These are phyloP conservation scores for Brachionus asplanchnoidis DNA, from an alignment of 1,140 invertebrate genomes.

Conservation along the genomic window DNA sequence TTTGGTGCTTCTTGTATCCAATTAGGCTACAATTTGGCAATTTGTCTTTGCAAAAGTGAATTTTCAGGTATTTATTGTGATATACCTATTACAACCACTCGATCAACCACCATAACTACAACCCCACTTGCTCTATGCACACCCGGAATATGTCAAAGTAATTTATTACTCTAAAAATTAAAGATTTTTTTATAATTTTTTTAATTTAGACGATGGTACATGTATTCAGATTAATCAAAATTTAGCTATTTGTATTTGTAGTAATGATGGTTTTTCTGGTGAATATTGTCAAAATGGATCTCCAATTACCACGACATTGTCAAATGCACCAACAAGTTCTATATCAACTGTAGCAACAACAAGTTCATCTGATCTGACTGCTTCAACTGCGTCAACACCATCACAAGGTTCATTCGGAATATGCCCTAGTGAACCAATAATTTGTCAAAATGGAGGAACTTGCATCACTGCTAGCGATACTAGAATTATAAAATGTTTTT, in stretches of 20 bases:
- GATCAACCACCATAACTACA: background rate
- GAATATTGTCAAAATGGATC: background rate
- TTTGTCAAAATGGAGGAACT: background rate
- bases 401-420: background rate
- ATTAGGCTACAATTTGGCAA: conserved; percentile 31
- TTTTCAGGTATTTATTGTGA: background rate
- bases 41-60: background rate
- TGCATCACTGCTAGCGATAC: background rate
- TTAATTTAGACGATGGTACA: background rate
- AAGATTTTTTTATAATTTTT: background rate
- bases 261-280: background rate
- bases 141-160: background rate
- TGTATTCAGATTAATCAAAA: background rate
- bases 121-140: background rate
- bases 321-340: background rate
- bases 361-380: background rate
- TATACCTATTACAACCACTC: background rate
- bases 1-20: background rate
- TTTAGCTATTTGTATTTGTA: background rate
- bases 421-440: background rate
- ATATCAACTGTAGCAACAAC: background rate
- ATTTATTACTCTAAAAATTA: background rate
- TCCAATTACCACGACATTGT: background rate
- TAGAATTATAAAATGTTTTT: background rate
- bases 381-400: background rate